Evolutionary conservation across 2,113 vertebrate species (phyloP), one percentile per base, ranked within the genome.

Genomic region (Scortum barcoo): DNA sequence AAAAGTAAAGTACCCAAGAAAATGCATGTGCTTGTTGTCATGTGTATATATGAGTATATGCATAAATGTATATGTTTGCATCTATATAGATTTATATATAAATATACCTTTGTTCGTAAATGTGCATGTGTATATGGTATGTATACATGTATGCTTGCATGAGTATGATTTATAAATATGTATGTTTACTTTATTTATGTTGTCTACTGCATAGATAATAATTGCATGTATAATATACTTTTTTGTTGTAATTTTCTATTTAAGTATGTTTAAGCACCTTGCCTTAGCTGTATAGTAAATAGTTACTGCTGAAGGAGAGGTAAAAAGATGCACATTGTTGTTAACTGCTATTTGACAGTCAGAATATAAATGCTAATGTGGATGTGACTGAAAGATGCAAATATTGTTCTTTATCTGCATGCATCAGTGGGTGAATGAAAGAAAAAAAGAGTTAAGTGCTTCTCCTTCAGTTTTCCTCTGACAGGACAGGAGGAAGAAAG

Each of bases 401-500:
- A 87, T 86, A 79, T 83, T 77, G 30, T 78, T 88, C 61, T 83
- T 85, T 80, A 87, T 86, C 80, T 72, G 81, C 71, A 84, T 68
- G 80, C 74, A 87, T 90, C 78, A 85, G 57, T 4, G 57, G 60
- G 26, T 33, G 56, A 78, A 65, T 71, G 58, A 84, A 76, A 72
- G 38, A 60, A 75, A 56, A 76, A 71, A 73, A 60, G 22, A 86
- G 82, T 88, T 83, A 82, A 91, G 86, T 88, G 86, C 63, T 79
- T 88, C 80, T 84, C 72, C 82, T 76, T 81, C 82, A 78, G 69
- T 84, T 85, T 90, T 79, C 20, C 40, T 82, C 54, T 88, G 86
- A 91, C 80, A 87, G 78, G 79, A 87, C 78, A 87, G 85, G 67
- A 80, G 78, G 72, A 84, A 66, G 82, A 83, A 85, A 84, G 69